Base-by-base conservation (phyloP, 2,797 vertebrate species). In the Sebastes paucispinis region DNA sequence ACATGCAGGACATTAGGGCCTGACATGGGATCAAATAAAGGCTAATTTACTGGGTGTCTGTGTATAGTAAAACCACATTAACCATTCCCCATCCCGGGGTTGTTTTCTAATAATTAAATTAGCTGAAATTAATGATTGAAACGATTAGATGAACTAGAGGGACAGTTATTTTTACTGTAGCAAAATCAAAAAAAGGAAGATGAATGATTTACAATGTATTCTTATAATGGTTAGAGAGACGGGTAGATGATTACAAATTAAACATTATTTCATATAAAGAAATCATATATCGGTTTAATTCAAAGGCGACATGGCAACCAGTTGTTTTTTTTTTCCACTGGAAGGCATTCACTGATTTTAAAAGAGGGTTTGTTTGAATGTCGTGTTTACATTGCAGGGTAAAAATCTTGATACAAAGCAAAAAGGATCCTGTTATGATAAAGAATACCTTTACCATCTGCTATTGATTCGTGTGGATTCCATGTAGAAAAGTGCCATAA, bases 1-100 rank as follows among this genome's bases (percentile, higher is more conserved):
- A 94, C 89, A 94, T 79, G 81, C 84, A 75, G 83, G 83, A 88
- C 91, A 92, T 91, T 91, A 93, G 88, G 85, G 85, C 80, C 84
- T 87, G 91, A 93, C 93, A 90, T 79, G 81, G 82, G 88, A 93
- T 94, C 91, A 93, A 94, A 94, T 94, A 92, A 84, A 93, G 90
- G 80, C 90, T 85, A 92, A 93, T 93, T 92, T 94, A 94, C 91
- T 90, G 86, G 87, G 80, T 93, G 90, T 85, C 83, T 86, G 82
- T 65, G 62, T 84, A 75, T 43, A 77, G 72, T 75, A 69, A 88
- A 92, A 91, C 79, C 83, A 81, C 86, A 89, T 89, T 91, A 90
- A 92, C 91, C 67, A 31, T 86, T 84, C 63, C 75, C 24, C 79
- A 67, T 67, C 68, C 78, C 2, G 27, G 55, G 57, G 79, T 87